Evolutionary conservation across 1,140 invertebrate genomes (phyloP).

Genomic region (Ladona fulva): DNA sequence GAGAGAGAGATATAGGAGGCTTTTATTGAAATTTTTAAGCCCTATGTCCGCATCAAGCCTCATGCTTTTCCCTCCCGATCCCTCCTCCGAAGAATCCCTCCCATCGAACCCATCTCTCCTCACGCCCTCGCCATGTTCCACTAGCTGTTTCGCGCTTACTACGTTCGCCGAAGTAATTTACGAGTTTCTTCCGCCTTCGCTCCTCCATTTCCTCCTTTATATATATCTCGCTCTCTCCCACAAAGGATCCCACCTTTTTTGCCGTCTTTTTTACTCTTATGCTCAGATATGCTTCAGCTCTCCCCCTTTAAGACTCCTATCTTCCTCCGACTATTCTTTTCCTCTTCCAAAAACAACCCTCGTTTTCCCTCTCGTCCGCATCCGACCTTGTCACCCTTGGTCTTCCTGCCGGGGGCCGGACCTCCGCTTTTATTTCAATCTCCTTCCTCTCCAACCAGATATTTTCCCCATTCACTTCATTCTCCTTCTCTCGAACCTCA

Average conservation of each 20-base stretch:
- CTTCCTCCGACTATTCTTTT: neutral
- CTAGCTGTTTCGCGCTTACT: neutral
- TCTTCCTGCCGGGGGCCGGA: neutral
- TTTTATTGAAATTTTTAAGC: constrained; percentile 11
- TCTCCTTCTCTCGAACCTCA: neutral
- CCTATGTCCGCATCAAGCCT: neutral
- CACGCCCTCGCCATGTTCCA: neutral
- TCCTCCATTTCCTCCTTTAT: no score
- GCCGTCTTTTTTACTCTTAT: no score
- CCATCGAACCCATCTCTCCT: neutral
- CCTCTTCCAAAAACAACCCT: neutral
- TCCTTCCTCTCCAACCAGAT: neutral
- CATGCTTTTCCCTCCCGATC: neutral
- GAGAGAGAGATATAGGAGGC: neutral
- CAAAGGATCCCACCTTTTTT: no score
- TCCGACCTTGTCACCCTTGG: neutral
- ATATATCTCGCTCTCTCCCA: no score
- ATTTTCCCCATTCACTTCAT: neutral
- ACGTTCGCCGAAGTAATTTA: neutral
- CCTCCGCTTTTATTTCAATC: neutral
- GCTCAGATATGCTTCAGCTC: neutral
- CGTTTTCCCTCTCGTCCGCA: no score
- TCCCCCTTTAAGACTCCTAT: neutral
- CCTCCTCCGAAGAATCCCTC: neutral
- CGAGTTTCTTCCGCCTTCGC: neutral